Evolutionary conservation across 1,140 invertebrate species (phyloP), one percentile per base, ranked within the genome.

Genomic region (Meloidogyne hapla): DNA sequence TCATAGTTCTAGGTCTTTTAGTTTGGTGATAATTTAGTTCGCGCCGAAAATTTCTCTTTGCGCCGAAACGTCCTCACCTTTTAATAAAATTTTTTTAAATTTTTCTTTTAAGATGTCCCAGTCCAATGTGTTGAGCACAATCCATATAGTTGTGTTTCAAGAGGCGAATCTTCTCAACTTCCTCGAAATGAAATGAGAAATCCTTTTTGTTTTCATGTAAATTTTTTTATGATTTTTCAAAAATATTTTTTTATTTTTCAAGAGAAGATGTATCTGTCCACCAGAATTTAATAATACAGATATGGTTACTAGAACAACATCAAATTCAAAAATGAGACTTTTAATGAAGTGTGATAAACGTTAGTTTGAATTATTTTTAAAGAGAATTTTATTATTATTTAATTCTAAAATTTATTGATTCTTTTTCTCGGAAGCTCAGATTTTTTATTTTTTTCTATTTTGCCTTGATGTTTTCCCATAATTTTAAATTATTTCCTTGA

Each of bases 291-390:
- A 85, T 56, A 56, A 56, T 33, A 65, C 73, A 26, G 75, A 79
- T 48, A 69, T 81, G 12, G 69, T 75, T 26, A 25, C 74, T 21
- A 26, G 75, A 45, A 73, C 78, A 26, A 73, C 77, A 6, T 74
- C 83, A 13, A 79, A 81, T 45, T 75, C 77, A 56, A 83, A 78
- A 38, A 65, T 80, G 10, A 75, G 76, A 15, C 74, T 87, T 9
- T 85, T 85, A 42, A 81, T 82, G 66, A 87, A 87, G 81, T 85
- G 84, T 75, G 84, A 85, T 70, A 80, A 81, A 77, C 79, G 83
- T 86, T 65, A 42, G 81, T 80, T 15, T 72, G 33, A 5, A 40
- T 28, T 23, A 5, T 28, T 26, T 25, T 42, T 21, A 40, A 40
- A 18, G 4, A 69, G 12, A 40, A 23, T 69, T 15, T 69, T 42